Evolutionary conservation across 2,888 invertebrate species (phyloP).

Genomic region (Drosophila picticornis): DNA sequence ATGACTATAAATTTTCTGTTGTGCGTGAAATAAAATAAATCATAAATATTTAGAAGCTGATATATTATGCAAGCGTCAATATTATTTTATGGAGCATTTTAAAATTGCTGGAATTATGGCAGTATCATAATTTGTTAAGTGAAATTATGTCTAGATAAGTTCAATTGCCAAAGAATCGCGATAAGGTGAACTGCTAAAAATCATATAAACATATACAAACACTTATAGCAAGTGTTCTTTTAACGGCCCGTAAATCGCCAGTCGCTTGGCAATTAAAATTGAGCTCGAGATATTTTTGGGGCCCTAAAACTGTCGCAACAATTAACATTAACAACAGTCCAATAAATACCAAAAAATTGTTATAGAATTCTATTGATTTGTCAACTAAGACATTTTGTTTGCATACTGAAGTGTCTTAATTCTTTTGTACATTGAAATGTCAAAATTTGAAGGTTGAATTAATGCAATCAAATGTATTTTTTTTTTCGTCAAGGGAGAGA

Average conservation of each 20-base stretch:
- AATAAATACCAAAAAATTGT: slow-evolving; percentile 24
- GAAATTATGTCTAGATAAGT: slow-evolving; percentile 61
- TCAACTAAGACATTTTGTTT: slow-evolving; percentile 21
- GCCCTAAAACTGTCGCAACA: slow-evolving; percentile 19
- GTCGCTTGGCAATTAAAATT: slow-evolving; percentile 40
- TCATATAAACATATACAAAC: slow-evolving; percentile 1
- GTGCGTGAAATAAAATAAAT: slow-evolving; percentile 6
- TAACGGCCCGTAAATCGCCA: slow-evolving; percentile 32
- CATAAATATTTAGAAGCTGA: slow-evolving; percentile 3
- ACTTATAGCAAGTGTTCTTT: slow-evolving; percentile 28
- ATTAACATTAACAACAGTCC: not conserved
- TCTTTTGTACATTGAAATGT: slow-evolving; percentile 8
- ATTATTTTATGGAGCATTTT: slow-evolving; percentile 30
- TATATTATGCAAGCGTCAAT: not conserved
- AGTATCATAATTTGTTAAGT: slow-evolving; percentile 56
- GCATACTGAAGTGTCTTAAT: slow-evolving; percentile 14
- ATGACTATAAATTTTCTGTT: slow-evolving; percentile 1
- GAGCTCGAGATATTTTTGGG: slow-evolving; percentile 9
- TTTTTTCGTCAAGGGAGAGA: not conserved
- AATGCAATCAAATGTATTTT: slow-evolving; percentile 36
- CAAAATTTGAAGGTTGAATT: slow-evolving; percentile 55
- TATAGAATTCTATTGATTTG: slow-evolving; percentile 16
- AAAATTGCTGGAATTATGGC: slow-evolving; percentile 20
- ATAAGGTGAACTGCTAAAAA: slow-evolving; percentile 45
- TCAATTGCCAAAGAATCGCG: slow-evolving; percentile 52